Evolutionary conservation across 2,888 invertebrate genomes (phyloP), one percentile per base, ranked within the genome.

Genomic region (Ferrisia virgata): DNA sequence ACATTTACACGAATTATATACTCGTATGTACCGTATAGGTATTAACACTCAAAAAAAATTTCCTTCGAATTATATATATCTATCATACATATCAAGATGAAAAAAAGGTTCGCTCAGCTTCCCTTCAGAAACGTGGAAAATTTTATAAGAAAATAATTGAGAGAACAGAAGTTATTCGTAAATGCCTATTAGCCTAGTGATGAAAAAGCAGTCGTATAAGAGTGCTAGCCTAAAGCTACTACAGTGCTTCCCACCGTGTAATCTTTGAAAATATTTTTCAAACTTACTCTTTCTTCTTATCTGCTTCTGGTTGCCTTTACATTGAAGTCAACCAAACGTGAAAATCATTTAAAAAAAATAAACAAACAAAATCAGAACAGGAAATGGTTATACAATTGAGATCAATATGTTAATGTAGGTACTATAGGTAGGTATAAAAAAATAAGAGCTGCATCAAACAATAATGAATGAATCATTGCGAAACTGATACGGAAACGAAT

Each of bases 241-340:
- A 83, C 83, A 31, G 83, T 83, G 83, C 83, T 83, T 43, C 47
- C 72, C 31, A 22, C 31, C 15, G n/a, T 28, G 25, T 25, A 72
- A 39, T 69, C 28, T 40, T 40, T 47, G n/a, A 15, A 69, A 40
- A 33, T n/a, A 72, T 22, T 40, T 69, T 69, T 83, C 72, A 79
- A 85, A 87, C 87, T 87, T 87, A 87, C 87, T 87, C 87, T 86
- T 86, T 86, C 86, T 87, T 87, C 86, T 87, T 87, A 85, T 86
- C 86, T 53, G 87, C 87, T 86, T 87, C 87, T 85, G 87, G 87
- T 86, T 86, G 86, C 86, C 87, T 87, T 85, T 83, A 83, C 18
- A 31, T 80, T 43, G 53, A 28, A 69, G 36, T 69, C 69, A 81
- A 39, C 82, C 64, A 82, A 25, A 69, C 39, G 69, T 64, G 39